Percentiles rank a stretch among this genome's conserved stretches.
phyloP scores from a whole-genome alignment of 2,113 vertebrate species.

The Sterrhoptilus dennistouni region DNA sequence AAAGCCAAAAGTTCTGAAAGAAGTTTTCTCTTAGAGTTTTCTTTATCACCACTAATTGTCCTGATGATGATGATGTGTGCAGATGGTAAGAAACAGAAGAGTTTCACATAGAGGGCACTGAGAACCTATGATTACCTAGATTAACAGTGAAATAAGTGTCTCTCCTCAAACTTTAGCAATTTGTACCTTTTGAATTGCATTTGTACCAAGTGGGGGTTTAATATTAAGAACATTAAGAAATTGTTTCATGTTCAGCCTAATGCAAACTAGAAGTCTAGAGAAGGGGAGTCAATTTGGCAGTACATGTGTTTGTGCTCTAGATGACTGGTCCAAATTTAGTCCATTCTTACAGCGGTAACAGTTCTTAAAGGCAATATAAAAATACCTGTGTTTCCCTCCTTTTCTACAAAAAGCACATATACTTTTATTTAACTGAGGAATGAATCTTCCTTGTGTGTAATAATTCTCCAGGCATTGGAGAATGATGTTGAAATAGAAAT shows the following conservation, averaged over 20 bases:
- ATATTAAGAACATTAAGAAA: background rate
- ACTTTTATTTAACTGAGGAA: background rate
- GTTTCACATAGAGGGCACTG: background rate
- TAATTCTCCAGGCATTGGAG: background rate
- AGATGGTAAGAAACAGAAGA: background rate
- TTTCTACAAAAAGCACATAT: background rate
- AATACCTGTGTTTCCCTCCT: background rate
- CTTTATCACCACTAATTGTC: background rate
- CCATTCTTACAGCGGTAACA: background rate
- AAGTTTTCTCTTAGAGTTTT: background rate
- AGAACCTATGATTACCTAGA: background rate
- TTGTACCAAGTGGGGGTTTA: background rate
- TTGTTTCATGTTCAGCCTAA: background rate
- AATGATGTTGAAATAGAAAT: background rate
- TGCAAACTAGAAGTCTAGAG: background rate
- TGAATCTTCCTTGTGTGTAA: background rate
- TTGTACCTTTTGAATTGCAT: background rate
- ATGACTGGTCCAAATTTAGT: background rate
- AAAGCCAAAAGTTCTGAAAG: background rate
- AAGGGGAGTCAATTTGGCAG: background rate
- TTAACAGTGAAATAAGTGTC: background rate
- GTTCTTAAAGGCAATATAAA: background rate
- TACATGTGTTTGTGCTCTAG: background rate
- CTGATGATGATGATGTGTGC: background rate
- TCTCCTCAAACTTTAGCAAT: background rate